phyloP scores from a whole-genome alignment of 37 sponge, comb jelly and placozoan species.

The Chondrosia reniformis region DNA sequence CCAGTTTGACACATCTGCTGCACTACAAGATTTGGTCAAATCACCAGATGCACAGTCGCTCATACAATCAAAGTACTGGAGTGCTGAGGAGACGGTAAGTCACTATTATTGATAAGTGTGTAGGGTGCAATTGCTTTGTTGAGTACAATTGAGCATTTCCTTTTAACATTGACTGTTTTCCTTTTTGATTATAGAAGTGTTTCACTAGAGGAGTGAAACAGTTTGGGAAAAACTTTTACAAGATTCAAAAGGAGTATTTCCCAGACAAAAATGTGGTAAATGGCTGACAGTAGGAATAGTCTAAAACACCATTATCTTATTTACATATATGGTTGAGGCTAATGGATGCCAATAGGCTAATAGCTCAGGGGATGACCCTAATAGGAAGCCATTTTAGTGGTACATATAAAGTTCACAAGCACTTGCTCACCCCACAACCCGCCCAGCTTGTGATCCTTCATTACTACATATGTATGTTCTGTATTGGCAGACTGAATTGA shows the following conservation, averaged over 20 bases:
- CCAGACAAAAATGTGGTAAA: slow-evolving; percentile 65
- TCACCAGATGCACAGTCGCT: slow-evolving; percentile 36
- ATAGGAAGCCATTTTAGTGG: too few relatives aligned
- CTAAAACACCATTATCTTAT: too few relatives aligned
- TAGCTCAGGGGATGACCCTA: too few relatives aligned
- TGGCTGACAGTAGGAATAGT: too few relatives aligned
- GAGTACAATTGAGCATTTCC: not conserved
- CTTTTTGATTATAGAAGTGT: slow-evolving; percentile 33
- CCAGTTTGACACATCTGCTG: slow-evolving; percentile 31
- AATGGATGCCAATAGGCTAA: too few relatives aligned
- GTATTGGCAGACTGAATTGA: slow-evolving; percentile 43
- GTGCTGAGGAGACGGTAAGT: slow-evolving; percentile 53
- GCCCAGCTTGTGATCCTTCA: too few relatives aligned
- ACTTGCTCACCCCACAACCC: too few relatives aligned
- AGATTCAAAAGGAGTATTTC: slow-evolving; percentile 66
- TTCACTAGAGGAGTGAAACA: slow-evolving; percentile 80
- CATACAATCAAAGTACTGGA: slow-evolving; percentile 60
- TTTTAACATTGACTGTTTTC: not conserved
- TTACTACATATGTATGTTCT: not conserved
- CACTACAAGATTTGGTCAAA: slow-evolving; percentile 56
- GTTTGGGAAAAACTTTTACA: slow-evolving; percentile 81
- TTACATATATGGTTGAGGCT: too few relatives aligned
- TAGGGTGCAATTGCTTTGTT: not conserved
- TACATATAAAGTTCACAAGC: too few relatives aligned
- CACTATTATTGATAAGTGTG: not conserved